Evolutionary conservation across 2,113 vertebrate genomes (phyloP), one percentile per base, ranked within the genome.

Genomic region (Scatophagus argus): DNA sequence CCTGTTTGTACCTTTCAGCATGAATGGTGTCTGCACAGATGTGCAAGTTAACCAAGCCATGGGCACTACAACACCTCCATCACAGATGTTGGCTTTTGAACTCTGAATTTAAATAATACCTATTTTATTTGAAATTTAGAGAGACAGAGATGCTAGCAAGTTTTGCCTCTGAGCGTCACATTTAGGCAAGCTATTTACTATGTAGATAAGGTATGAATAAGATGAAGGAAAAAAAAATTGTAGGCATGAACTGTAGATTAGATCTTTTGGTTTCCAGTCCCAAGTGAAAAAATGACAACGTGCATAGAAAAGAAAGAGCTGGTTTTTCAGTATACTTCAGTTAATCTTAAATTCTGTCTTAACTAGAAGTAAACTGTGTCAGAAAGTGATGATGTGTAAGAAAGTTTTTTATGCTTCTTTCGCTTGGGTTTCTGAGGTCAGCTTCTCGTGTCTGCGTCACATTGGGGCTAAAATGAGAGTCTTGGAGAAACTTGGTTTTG

Each of bases 401-500:
- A 55, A 10, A 5, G 23, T 14, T 65, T 34, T 63, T 31, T 9
- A 1, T 21, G 16, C n/a, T 25, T 2, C 12, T 55, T 29, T 41
- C 6, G 44, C 2, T 44, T 44, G 21, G 31, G 46, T 65, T 34
- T 41, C 11, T 16, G 10, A 21, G 14, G 5, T 4, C 51, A 56
- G n/a, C 14, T 23, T 46, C 54, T 31, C 27, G 23, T 6, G 4
- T 67, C 46, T 46, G 43, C 3, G 52, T 29, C 13, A 63, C 36
- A n/a, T 31, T 3, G 3, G 16, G 0, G 0, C 75, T 63, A 6
- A 76, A 68, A 34, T 68, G 14, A 63, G 23, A 75, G 29, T 11
- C 70, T 56, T 43, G 43, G 27, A 64, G 54, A 77, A 65, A 47
- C 38, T 13, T 14, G 38, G 49, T 47, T 86, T 52, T 49, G 3